phyloP scores from a whole-genome alignment of 2,797 vertebrate genomes.

The Pyrocephalus nanus region DNA sequence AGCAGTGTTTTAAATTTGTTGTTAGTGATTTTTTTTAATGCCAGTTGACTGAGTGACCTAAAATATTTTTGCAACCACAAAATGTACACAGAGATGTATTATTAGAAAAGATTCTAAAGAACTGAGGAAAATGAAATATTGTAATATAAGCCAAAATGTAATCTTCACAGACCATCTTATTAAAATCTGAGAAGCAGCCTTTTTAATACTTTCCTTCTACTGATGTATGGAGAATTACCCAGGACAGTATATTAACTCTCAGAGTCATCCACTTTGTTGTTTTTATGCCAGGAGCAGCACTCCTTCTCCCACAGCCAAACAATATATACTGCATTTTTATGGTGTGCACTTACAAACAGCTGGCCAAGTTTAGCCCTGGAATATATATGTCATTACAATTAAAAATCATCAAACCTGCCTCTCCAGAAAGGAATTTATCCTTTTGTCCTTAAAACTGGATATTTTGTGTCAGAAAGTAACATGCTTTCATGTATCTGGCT shows the following conservation, averaged over 20 bases:
- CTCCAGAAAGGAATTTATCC: background rate
- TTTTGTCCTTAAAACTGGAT: background rate
- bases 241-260: background rate
- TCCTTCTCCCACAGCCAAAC: background rate
- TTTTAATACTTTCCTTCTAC: constrained; percentile 15
- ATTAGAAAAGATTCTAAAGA: constrained; percentile 6
- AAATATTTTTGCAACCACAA: background rate
- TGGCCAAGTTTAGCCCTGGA: background rate
- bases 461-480: background rate
- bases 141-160: constrained; percentile 30
- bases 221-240: background rate
- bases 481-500: background rate
- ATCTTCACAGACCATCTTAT: constrained; percentile 56
- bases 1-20: background rate
- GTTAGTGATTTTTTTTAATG: background rate
- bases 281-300: background rate
- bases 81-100: background rate
- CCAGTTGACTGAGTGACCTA: constrained; percentile 25
- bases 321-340: background rate
- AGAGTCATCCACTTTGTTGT: background rate
- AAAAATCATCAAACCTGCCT: background rate
- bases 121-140: constrained; percentile 34
- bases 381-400: background rate
- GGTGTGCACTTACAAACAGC: background rate
- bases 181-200: constrained; percentile 30